A percentile compares a stretch with the other conserved stretches of the same genome.
Evolutionary conservation across 2,888 invertebrate genomes (phyloP).

Genomic region (Polyommatus icarus): DNA sequence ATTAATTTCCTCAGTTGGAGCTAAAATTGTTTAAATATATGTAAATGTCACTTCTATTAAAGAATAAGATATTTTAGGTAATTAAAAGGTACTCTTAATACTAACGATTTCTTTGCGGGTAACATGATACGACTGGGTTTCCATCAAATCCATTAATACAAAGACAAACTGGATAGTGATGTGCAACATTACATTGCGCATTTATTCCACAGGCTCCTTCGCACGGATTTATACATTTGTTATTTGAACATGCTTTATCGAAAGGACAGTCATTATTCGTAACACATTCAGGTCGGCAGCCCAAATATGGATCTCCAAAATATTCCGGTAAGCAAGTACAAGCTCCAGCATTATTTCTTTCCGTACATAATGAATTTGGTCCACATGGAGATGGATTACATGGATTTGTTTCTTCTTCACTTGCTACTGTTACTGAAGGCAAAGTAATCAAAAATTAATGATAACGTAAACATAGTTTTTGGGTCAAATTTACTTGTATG

Average conservation of each 20-base stretch:
- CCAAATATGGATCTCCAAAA: conserved; percentile 92
- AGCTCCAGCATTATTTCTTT: conserved; percentile 89
- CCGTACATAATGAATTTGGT: conserved; percentile 90
- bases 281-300: conserved; percentile 92
- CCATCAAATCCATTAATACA: conserved; percentile 90
- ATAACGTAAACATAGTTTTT: not conserved
- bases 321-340: conserved; percentile 91
- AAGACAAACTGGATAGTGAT: conserved; percentile 90
- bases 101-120: conserved; percentile 69
- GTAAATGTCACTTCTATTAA: not conserved
- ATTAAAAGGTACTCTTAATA: conserved; percentile 42
- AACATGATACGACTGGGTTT: conserved; percentile 84
- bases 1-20: conserved; percentile 71
- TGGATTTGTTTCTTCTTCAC: conserved; percentile 85
- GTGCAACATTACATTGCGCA: conserved; percentile 89
- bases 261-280: conserved; percentile 89
- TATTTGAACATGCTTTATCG: conserved; percentile 89
- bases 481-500: not conserved
- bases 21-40: conserved; percentile 53
- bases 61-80: conserved; percentile 25
- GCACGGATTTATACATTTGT: conserved; percentile 92
- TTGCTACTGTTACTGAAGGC: conserved; percentile 76
- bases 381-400: conserved; percentile 94
- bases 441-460: conserved; percentile 35
- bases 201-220: conserved; percentile 89